Evolutionary conservation across 1,140 invertebrate genomes (phyloP), one percentile per base, ranked within the genome.

Genomic region (Cotesia glomerata): DNA sequence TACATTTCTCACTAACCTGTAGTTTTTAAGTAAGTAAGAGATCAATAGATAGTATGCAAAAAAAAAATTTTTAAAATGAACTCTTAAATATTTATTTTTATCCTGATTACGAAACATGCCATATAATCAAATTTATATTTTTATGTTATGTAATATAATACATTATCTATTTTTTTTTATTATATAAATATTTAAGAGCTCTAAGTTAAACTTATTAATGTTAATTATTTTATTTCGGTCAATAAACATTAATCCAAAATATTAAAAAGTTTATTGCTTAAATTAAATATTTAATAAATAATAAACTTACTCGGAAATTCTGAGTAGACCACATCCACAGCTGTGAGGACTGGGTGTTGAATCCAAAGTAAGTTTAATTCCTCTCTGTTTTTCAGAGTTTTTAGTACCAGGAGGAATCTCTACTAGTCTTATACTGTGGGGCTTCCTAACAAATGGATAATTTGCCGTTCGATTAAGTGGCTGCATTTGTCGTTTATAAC

Each of bases 371-470:
- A 92, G 79, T 86, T 91, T 91, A 52, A 92, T 91, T 74, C 88
- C 88, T 76, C 89, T 84, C 58, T 82, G 83, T 73, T 83, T 86
- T 65, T 84, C 82, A 5, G 79, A 74, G 71, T 87, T 88, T 82
- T 88, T 89, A 9, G 84, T 86, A 36, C 83, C 86, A 9, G 88
- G 86, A 64, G 93, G 92, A 74, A 95, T 91, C 80, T 95, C 93
- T 2, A 95, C 92, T 45, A 95, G 84, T 69, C 93, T 90, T 71
- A 95, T 95, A 45, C 93, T 94, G 82, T 95, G 94, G 69, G 92
- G 91, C 79, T 90, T 90, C 70, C 88, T 81, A 1, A 88, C 75
- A 75, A 90, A 90, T 8, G 89, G 89, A 80, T 87, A 84, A 74
- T 87, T 84, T 9, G 89, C 85, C 16, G 88, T 89, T 80, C 87